Base-by-base conservation (phyloP, 2,113 vertebrate genomes). In the Xerus inauris region DNA sequence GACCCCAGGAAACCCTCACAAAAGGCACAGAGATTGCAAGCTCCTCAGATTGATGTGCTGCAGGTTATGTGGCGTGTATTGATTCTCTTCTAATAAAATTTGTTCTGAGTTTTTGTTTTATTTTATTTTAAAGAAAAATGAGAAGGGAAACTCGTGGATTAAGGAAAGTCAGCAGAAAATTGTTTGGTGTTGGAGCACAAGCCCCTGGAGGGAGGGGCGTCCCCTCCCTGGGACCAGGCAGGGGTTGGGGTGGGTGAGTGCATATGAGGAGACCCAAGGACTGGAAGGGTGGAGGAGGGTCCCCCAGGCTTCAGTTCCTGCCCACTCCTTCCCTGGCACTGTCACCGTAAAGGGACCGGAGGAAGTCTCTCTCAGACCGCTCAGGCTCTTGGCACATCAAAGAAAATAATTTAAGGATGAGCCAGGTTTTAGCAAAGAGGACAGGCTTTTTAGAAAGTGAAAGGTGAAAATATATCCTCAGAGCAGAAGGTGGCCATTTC, bases 21-120 rank as follows among this genome's bases (percentile, higher is more conserved):
- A 82, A 71, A 76, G 75, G 14, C 20, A 28, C 22, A 0, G 0
- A 65, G 85, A 10, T 80, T 28, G 84, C 11, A 19, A 54, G 54
- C 12, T 45, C 73, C 93, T 93, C 86, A 45, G n/a, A 54, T 96
- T 94, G 91, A 81, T 91, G 62, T 40, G 72, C 80, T 2, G 13
- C 13, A 28, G 71, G 54, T 86, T 86, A 77, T 49, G 57, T 45
- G 6, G 49, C 24, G 6, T n/a, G n/a, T 86, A 98, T 95, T 75
- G 96, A 94, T 84, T 97, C 94, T 96, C 80, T 92, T 88, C 54
- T 76, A 93, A 89, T 95, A 91, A 87, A 92, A 94, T 88, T 89
- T 84, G 73, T 73, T 89, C 90, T 65, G n/a, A 51, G 67, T 30
- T 96, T 30, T 47, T 47, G 5, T 47, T 49, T 49, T 51, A 4